A percentile compares a stretch with the other conserved stretches of the same genome.
Conservation (phyloP, 2,888 invertebrate genomes). For the Lithosia quadra region DNA sequence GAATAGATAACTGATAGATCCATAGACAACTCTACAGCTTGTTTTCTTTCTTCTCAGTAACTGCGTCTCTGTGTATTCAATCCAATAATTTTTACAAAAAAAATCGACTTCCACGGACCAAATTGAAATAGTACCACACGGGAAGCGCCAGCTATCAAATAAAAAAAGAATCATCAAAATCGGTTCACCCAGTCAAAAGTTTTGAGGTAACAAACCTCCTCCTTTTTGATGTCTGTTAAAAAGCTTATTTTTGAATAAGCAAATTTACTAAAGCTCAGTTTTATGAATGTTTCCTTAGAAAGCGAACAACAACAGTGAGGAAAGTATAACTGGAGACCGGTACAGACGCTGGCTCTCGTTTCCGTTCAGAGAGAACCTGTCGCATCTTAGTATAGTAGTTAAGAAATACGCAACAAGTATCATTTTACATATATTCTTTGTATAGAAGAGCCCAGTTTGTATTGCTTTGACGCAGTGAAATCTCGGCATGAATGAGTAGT, state of each 20-base stretch:
- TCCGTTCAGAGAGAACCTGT: slow-evolving; percentile 61
- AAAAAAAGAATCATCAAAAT: too few relatives aligned
- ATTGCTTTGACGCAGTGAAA: slow-evolving; percentile 9
- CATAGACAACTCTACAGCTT: too few relatives aligned
- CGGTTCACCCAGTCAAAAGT: too few relatives aligned
- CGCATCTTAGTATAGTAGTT: slow-evolving; percentile 28
- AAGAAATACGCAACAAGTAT: slow-evolving; percentile 38
- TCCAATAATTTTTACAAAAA: too few relatives aligned
- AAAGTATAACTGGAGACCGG: slow-evolving; percentile 34
- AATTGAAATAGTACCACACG: too few relatives aligned
- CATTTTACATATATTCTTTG: slow-evolving; percentile 30
- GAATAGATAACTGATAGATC: not conserved
- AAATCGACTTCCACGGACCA: too few relatives aligned
- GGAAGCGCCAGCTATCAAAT: too few relatives aligned
- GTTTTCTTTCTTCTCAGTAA: too few relatives aligned
- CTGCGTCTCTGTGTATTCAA: too few relatives aligned
- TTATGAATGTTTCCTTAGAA: slow-evolving; percentile 25
- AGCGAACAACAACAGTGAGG: slow-evolving; percentile 24
- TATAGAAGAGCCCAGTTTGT: not conserved
- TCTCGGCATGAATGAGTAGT: not conserved
- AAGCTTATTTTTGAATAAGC: not conserved
- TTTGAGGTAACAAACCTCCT: too few relatives aligned
- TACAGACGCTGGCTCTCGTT: slow-evolving; percentile 54
- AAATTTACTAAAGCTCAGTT: slow-evolving; percentile 3
- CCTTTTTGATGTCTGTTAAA: too few relatives aligned